Conservation (phyloP, 2,113 vertebrate species). For the Apaloderma vittatum region DNA sequence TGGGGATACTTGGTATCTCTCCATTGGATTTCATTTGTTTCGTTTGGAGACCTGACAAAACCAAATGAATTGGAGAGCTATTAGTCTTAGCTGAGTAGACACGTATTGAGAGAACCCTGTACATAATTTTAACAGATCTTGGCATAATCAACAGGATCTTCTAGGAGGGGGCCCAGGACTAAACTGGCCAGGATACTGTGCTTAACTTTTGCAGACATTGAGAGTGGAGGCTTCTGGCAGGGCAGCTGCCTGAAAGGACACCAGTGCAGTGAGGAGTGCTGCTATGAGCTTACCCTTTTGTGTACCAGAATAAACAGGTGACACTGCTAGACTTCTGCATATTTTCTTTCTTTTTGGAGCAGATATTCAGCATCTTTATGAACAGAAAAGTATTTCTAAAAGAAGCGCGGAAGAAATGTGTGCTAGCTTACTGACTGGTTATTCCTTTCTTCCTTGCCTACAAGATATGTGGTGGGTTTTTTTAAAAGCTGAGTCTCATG, state of each 20-base stretch:
- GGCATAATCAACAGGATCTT: conserved; percentile 47
- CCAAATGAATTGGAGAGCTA: background rate
- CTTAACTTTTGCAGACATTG: conserved; percentile 17
- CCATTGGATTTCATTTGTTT: background rate
- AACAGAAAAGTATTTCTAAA: background rate
- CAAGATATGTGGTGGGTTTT: background rate
- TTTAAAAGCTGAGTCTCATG: background rate
- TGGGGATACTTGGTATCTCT: background rate
- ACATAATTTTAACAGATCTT: conserved; percentile 43
- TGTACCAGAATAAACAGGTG: background rate
- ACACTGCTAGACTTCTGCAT: background rate
- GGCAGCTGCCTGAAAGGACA: background rate
- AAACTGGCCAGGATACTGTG: background rate
- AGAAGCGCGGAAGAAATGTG: background rate
- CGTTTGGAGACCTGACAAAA: conserved; percentile 48
- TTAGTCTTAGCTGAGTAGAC: conserved; percentile 28
- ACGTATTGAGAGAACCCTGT: background rate
- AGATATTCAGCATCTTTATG: background rate
- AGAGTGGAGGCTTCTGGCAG: background rate
- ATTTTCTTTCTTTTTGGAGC: background rate
- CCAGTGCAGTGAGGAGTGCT: background rate
- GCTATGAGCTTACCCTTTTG: background rate
- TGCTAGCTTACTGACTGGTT: background rate
- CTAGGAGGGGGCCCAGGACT: background rate
- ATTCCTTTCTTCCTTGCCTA: background rate